Base-by-base conservation (phyloP, 2,888 invertebrate species). In the Coelopa pilipes region DNA sequence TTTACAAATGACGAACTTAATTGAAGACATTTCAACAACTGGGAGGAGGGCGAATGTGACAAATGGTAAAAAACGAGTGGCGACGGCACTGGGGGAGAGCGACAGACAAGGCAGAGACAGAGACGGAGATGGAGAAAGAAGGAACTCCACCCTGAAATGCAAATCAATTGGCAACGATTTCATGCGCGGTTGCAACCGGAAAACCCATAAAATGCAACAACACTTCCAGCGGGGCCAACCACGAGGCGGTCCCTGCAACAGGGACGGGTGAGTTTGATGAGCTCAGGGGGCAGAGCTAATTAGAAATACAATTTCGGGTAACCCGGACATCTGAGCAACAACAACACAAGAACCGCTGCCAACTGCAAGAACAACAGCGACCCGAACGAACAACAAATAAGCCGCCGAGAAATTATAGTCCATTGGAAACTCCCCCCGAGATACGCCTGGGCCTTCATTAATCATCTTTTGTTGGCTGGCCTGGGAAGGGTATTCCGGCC, bases 101-200 rank as follows among this genome's bases (percentile, higher is more conserved):
- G n/a, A 15, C 3, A 11, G 5, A 53, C 3, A n/a, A 15, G 15
- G n/a, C 3, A 53, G 53, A n/a, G 53, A 53, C 13, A n/a, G 53
- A 53, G 2, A 13, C 15, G 53, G 53, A 53, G 13, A 49, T 11
- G 49, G 10, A 13, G 13, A 49, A 49, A 10, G 49, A 53, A 4
- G 53, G 53, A n/a, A 9, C 53, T 53, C 10, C 53, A 53, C 53
- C 53, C 13, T 53, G 53, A 53, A 34, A 53, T 53, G 53, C 53
- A 53, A 53, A 53, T 53, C 53, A 53, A 53, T 53, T 53, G 53
- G n/a, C 34, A 53, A n/a, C n/a, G n/a, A 53, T 53, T 53, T 53
- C 53, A 53, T 53, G 53, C 53, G 53, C 53, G 53, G 53, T 53
- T 53, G 53, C n/a, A 53, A 15, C n/a, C 53, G 53, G 13, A 53